A percentile compares a stretch with the other conserved stretches of the same genome.
These are phyloP conservation scores for Drosophila truncata DNA, from an alignment of 1,140 invertebrate genomes.

Conservation along the genomic window DNA sequence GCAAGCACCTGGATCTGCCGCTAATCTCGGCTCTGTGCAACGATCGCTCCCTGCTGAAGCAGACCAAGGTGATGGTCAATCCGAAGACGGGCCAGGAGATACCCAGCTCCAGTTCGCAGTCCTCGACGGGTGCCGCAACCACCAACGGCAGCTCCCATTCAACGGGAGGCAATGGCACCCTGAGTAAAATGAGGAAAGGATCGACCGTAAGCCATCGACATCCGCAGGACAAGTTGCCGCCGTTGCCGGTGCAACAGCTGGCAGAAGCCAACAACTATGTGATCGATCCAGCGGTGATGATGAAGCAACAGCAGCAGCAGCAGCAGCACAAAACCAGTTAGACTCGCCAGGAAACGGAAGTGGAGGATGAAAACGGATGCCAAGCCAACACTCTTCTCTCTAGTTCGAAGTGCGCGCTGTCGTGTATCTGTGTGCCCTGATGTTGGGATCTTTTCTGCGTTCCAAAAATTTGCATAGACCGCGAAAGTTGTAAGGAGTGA, in stretches of 20 bases:
- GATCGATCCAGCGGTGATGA: slow-evolving; percentile 78
- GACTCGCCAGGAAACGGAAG: slow-evolving; percentile 33
- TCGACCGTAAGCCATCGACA: slow-evolving; percentile 86
- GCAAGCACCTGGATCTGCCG: slow-evolving; percentile 94
- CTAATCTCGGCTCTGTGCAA: slow-evolving; percentile 95
- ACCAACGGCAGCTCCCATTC: slow-evolving; percentile 21
- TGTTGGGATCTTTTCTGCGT: slow-evolving; percentile 17
- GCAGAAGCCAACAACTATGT: slow-evolving; percentile 85
- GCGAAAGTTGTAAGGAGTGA: slow-evolving; percentile 10
- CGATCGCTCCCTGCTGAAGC: slow-evolving; percentile 93
- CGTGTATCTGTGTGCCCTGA: slow-evolving; percentile 37
- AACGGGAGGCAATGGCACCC: slow-evolving; percentile 62
- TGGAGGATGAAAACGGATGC: slow-evolving; percentile 7
- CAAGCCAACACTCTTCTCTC: slow-evolving; percentile 65
- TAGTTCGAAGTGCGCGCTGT: slow-evolving; percentile 52
- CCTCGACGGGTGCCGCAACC: not conserved
- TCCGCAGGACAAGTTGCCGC: slow-evolving; percentile 87
- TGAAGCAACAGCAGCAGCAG: slow-evolving; percentile 77
- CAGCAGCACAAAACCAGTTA: slow-evolving; percentile 58
- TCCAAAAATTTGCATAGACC: slow-evolving; percentile 66
- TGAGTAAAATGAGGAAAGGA: slow-evolving; percentile 87
- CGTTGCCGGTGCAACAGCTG: slow-evolving; percentile 78
- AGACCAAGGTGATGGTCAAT: slow-evolving; percentile 93
- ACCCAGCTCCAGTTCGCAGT: slow-evolving; percentile 4
- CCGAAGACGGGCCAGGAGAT: slow-evolving; percentile 86